Evolutionary conservation across 2,888 invertebrate species (phyloP).

Genomic region (Caenorhabditis zanzibari): DNA sequence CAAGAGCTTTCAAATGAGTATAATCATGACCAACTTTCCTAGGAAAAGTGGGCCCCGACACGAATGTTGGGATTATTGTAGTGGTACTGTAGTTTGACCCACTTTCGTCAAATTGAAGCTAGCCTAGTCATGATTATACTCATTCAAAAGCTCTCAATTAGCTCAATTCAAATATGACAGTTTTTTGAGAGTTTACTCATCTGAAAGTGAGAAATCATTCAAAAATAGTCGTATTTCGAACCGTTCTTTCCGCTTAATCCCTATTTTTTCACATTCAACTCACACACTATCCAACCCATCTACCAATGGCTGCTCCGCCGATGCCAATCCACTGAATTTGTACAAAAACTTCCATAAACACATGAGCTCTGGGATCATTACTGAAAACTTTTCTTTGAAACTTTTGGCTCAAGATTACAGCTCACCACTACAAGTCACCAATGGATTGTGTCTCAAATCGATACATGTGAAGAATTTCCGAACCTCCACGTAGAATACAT

Average conservation of each 20-base stretch:
- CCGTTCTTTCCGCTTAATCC: too few species aligned
- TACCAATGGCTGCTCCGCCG: constrained; percentile 61
- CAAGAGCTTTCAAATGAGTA: too few species aligned
- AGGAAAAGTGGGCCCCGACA: too few species aligned
- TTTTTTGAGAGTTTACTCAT: too few species aligned
- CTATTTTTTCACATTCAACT: too few species aligned
- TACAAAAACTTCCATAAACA: constrained; percentile 65
- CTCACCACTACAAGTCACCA: neutral
- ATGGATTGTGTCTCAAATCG: constrained; percentile 46
- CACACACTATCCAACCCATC: constrained; percentile 64
- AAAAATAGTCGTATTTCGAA: too few species aligned
- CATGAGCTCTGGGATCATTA: constrained; percentile 67
- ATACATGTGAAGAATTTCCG: constrained; percentile 30
- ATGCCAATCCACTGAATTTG: constrained; percentile 49
- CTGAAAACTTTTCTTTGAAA: constrained; percentile 24
- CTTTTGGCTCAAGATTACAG: neutral
- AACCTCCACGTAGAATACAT: constrained; percentile 67
- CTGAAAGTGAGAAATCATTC: too few species aligned
- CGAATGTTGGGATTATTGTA: too few species aligned
- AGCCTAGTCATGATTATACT: too few species aligned
- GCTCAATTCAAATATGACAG: neutral
- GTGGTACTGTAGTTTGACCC: too few species aligned
- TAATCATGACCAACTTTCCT: too few species aligned
- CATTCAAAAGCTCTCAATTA: neutral
- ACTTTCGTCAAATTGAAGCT: too few species aligned